Evolutionary conservation across 2,888 invertebrate species (phyloP), one percentile per base, ranked within the genome.

Genomic region (Tinea pellionella): DNA sequence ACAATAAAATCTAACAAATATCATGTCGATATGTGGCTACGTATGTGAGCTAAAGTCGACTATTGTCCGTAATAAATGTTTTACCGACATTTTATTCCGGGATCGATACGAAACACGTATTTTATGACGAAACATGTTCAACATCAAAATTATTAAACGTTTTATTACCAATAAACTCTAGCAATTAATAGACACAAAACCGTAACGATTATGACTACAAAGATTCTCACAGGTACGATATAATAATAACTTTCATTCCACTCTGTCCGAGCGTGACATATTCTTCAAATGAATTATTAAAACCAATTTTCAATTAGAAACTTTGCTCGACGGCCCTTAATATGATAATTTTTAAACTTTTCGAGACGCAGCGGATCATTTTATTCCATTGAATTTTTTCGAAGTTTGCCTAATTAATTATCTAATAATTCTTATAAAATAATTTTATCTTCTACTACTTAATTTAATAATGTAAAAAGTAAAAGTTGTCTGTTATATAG

Each of bases 111-210:
- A 47, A n/a, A 47, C 47, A 47, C 47, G 47, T 47, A 2, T 47
- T 47, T 47, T 47, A 47, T 15, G 47, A 47, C 47, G 16, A 47
- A 47, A 47, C 47, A 16, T 47, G 47, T 47, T 16, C 15, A 16
- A n/a, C 47, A 15, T 16, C 47, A n/a, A 47, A 47, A 16, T 47
- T 47, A 47, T 47, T 47, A 47, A 47, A 47, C 16, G 47, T 47
- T 47, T 47, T 47, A 47, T 47, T 47, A 47, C 47, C 47, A 47
- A 47, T 47, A 47, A 47, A 47, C 16, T 16, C 47, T 47, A 9
- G 16, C 15, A 47, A 47, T 47, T 47, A 47, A 15, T 47, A 47
- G 47, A 15, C 2, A 47, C 47, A 15, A 37, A 47, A 47, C 47
- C 47, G 47, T 15, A 47, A 47, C 47, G n/a, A 47, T 47, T 47